A percentile compares a stretch with the other conserved stretches of the same genome.
Evolutionary conservation across 2,888 invertebrate genomes (phyloP).

Genomic region (Caenorhabditis sp.): DNA sequence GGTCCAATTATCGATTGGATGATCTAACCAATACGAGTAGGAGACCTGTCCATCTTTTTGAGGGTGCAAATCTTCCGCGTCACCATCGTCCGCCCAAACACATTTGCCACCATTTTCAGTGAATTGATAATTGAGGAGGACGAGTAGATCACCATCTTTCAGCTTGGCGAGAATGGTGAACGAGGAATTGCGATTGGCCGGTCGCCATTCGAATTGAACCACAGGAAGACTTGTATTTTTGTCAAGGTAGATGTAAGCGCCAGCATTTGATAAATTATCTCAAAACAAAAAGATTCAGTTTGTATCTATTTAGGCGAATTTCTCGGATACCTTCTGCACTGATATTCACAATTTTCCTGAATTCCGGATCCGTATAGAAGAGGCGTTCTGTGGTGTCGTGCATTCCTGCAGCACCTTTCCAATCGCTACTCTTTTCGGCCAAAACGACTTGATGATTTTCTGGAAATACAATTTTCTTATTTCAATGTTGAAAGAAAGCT

Average conservation of each 20-base stretch:
- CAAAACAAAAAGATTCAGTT: slow-evolving; percentile 15
- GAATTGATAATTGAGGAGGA: slow-evolving; percentile 56
- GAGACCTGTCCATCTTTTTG: slow-evolving; percentile 40
- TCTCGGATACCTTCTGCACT: slow-evolving; percentile 34
- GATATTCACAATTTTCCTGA: slow-evolving; percentile 46
- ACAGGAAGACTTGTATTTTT: slow-evolving; percentile 43
- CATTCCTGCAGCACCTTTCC: slow-evolving; percentile 52
- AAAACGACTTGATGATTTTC: slow-evolving; percentile 2
- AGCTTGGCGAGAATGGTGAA: slow-evolving; percentile 51
- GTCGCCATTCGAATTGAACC: slow-evolving; percentile 52
- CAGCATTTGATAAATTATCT: slow-evolving; percentile 48
- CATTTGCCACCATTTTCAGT: slow-evolving; percentile 41
- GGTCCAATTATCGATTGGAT: slow-evolving; percentile 34
- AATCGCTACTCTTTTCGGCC: slow-evolving; percentile 42
- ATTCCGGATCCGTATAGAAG: slow-evolving; percentile 39
- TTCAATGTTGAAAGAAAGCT: too few relatives aligned
- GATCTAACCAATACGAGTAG: slow-evolving; percentile 51
- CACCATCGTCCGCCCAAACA: slow-evolving; percentile 47
- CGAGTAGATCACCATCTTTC: slow-evolving; percentile 38
- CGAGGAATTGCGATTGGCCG: slow-evolving; percentile 47
- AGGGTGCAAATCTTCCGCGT: slow-evolving; percentile 18
- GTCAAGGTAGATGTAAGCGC: slow-evolving; percentile 51
- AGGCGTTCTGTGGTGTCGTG: slow-evolving; percentile 48
- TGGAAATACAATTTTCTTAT: neutral
- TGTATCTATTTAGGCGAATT: too few relatives aligned